Base-by-base conservation (phyloP, 2,888 invertebrate genomes). In the Blomia tropicalis region DNA sequence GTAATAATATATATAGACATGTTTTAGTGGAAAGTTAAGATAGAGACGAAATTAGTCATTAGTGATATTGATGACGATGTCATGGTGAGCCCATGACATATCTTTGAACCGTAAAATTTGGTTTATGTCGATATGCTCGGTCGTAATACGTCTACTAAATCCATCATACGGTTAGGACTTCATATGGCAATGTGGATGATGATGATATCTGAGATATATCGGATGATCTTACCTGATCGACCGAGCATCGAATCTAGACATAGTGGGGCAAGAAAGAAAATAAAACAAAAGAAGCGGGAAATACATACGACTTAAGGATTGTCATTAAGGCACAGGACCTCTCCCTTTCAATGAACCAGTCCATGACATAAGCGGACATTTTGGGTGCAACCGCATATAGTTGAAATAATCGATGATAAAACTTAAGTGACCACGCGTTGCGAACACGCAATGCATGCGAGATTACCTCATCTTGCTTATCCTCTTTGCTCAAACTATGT, bases 331-430 rank as follows among this genome's bases (percentile, higher is more conserved):
- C 95, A 70, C 79, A 78, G 77, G 88, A 92, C 72, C 98, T 80
- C 75, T 95, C 93, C 72, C 96, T 81, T 68, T 91, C 87, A 73
- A 91, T 82, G 80, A 96, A 96, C 91, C 95, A 92, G 77, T 96
- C 95, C 78, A 98, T 87, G 69, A 99, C 81, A 77, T 88, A 92
- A 63, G 88, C 88, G 53, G 90, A 85, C 96, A 98, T 96, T 72
- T 86, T 80, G 23, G 96, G 96, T 43, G 96, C 86, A 65, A 78
- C 76, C 71, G 81, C 81, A 76, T 95, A 96, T 65, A 98, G 78
- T 71, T 83, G 80, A 79, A 98, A 96, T 76, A 98, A 87, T 74
- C 82, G 83, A 74, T 87, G 85, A 76, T 87, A 87, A 77, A 96
- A 93, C 70, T 85, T 85, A 70, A 87, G 80, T 66, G 87, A 83